Percentiles rank a stretch among this genome's conserved stretches.
These are phyloP conservation scores for Pantherophis alleghaniensis DNA, from an alignment of 2,797 vertebrate species.

Conservation along the genomic window DNA sequence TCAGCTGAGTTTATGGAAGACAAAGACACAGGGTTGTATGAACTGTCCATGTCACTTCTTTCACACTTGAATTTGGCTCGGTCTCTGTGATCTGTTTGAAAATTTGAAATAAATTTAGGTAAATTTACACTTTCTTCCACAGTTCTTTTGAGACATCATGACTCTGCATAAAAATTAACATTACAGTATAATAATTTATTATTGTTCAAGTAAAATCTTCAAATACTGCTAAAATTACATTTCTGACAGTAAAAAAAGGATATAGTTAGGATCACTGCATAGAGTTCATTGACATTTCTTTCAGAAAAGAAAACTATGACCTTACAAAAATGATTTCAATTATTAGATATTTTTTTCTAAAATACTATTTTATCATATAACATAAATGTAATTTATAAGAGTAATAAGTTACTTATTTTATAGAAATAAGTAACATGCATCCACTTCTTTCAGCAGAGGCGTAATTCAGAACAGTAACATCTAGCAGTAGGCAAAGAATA, in stretches of 20 bases:
- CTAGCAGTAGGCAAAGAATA: constrained; percentile 17
- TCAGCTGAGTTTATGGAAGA: constrained; percentile 71
- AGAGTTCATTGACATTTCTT: not conserved
- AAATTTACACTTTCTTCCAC: not conserved
- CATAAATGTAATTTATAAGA: constrained; percentile 10
- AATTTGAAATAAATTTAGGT: constrained; percentile 3
- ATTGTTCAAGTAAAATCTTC: not conserved
- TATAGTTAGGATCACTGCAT: not conserved
- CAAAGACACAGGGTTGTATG: constrained; percentile 77
- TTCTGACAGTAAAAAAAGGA: not conserved
- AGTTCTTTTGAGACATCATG: not conserved
- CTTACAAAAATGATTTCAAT: constrained; percentile 40
- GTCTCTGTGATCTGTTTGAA: constrained; percentile 84
- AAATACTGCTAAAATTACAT: not conserved
- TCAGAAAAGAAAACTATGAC: not conserved
- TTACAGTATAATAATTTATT: not conserved
- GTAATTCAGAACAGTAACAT: not conserved
- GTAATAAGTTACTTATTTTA: constrained; percentile 8
- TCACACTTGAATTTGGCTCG: constrained; percentile 93
- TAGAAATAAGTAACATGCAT: not conserved
- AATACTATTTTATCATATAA: constrained; percentile 28
- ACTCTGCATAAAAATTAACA: not conserved
- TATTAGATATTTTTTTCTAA: constrained; percentile 22
- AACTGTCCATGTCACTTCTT: constrained; percentile 83
- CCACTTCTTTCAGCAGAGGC: not conserved